These are phyloP conservation scores for Drosophila paranaensis DNA, from an alignment of 2,888 invertebrate species.

Conservation along the genomic window DNA sequence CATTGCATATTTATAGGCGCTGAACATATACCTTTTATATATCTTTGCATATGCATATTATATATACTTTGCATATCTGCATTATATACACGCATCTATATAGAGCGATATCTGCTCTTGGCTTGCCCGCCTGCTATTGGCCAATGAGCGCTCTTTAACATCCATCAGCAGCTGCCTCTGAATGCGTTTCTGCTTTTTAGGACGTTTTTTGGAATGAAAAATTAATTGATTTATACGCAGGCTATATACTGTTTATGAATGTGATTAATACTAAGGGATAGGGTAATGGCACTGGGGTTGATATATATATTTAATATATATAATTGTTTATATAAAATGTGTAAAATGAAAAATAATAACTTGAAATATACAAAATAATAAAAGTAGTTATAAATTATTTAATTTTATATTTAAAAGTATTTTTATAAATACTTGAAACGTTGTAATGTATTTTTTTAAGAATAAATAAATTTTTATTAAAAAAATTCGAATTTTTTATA, in stretches of 20 bases:
- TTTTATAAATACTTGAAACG: too few species aligned
- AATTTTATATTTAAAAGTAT: too few species aligned
- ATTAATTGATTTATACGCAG: not conserved
- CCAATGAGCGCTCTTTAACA: slow-evolving; percentile 18
- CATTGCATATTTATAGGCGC: slow-evolving; percentile 66
- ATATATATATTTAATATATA: too few species aligned
- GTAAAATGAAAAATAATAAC: too few species aligned
- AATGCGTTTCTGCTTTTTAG: not conserved
- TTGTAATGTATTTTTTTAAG: too few species aligned
- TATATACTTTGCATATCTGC: not conserved
- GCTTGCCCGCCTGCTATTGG: slow-evolving; percentile 7
- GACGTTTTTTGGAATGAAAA: not conserved
- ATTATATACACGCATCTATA: not conserved
- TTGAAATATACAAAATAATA: too few species aligned
- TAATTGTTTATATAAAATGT: too few species aligned
- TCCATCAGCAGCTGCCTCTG: not conserved
- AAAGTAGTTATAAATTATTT: too few species aligned
- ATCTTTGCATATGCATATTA: not conserved
- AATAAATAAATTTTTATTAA: too few species aligned
- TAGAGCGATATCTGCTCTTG: not conserved
- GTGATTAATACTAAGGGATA: too few species aligned
- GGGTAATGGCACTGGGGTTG: too few species aligned
- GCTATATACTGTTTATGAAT: not conserved
- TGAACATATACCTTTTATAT: slow-evolving; percentile 27
- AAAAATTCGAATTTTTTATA: too few species aligned